Evolutionary conservation across 2,888 invertebrate species (phyloP).

Genomic region (Venusia cambrica): DNA sequence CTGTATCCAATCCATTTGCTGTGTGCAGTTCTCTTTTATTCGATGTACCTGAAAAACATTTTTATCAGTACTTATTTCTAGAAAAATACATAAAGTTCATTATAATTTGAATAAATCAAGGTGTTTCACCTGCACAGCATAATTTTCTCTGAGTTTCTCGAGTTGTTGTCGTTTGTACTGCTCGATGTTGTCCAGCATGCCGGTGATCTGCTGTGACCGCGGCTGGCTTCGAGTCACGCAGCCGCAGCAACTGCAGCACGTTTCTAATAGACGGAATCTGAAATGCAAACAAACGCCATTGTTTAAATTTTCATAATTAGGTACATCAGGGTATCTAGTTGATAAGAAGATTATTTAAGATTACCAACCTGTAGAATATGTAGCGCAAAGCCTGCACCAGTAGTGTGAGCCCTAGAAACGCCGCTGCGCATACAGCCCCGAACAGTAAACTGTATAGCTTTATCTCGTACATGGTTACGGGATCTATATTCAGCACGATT

Average conservation of each 20-base stretch:
- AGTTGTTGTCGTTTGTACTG: slow-evolving; percentile 94
- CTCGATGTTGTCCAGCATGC: slow-evolving; percentile 94
- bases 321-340: no score
- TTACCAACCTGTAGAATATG: slow-evolving; percentile 85
- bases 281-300: slow-evolving; percentile 43
- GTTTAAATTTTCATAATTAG: slow-evolving; percentile 13
- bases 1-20: slow-evolving; percentile 96
- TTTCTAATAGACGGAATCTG: slow-evolving; percentile 86
- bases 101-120: not conserved
- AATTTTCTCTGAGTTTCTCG: slow-evolving; percentile 94
- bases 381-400: slow-evolving; percentile 88
- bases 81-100: not conserved
- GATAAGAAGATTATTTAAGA: no score
- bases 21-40: slow-evolving; percentile 95
- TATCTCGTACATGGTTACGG: slow-evolving; percentile 90
- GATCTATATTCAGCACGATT: slow-evolving; percentile 91
- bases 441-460: slow-evolving; percentile 91
- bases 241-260: slow-evolving; percentile 90
- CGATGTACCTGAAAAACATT: slow-evolving; percentile 84
- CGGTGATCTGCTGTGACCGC: slow-evolving; percentile 90
- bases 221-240: slow-evolving; percentile 86
- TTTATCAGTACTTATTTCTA: not conserved
- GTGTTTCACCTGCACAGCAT: slow-evolving; percentile 88
- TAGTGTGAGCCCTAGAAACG: slow-evolving; percentile 90
- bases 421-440: slow-evolving; percentile 89